Percentiles rank a stretch among this genome's conserved stretches.
phyloP scores from a whole-genome alignment of 1,140 invertebrate genomes.

The Euwallacea fornicatus region DNA sequence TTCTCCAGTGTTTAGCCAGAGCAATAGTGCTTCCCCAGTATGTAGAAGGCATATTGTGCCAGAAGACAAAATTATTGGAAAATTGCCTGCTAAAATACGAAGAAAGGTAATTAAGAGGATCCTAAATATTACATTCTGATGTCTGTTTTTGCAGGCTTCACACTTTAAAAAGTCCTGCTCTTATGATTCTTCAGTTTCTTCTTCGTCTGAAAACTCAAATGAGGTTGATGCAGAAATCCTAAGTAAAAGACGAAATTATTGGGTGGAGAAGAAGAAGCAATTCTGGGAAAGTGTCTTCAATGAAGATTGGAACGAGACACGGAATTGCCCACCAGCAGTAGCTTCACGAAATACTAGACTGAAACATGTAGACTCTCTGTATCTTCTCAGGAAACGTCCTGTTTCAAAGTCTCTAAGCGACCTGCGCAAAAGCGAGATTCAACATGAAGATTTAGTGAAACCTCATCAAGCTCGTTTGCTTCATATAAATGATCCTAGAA shows the following conservation, averaged over 20 bases:
- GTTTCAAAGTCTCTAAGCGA: constrained; percentile 10
- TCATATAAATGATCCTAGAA: no score
- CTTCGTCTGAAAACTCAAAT: background rate
- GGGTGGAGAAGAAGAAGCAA: constrained; percentile 1
- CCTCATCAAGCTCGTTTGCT: no score
- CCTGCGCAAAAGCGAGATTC: background rate
- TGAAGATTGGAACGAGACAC: no score
- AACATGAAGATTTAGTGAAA: no score
- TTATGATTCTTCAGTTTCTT: background rate
- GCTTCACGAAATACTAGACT: constrained; percentile 1
- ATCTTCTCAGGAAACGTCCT: constrained; percentile 10
- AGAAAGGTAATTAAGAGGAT: constrained; percentile 5
- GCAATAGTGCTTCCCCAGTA: constrained; percentile 44
- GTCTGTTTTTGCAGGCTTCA: no score
- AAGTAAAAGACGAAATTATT: background rate
- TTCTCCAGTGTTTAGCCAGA: constrained; percentile 7
- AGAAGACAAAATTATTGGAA: constrained; percentile 27
- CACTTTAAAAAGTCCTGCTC: background rate
- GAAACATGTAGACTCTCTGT: constrained; percentile 18
- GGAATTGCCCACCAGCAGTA: background rate
- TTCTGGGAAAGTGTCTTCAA: constrained; percentile 19
- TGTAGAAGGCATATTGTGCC: constrained; percentile 44
- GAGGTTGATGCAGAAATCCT: background rate
- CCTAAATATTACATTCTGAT: no score
- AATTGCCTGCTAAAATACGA: constrained; percentile 1